Conservation (phyloP, 2,888 invertebrate species). For the Netelia inedita region DNA sequence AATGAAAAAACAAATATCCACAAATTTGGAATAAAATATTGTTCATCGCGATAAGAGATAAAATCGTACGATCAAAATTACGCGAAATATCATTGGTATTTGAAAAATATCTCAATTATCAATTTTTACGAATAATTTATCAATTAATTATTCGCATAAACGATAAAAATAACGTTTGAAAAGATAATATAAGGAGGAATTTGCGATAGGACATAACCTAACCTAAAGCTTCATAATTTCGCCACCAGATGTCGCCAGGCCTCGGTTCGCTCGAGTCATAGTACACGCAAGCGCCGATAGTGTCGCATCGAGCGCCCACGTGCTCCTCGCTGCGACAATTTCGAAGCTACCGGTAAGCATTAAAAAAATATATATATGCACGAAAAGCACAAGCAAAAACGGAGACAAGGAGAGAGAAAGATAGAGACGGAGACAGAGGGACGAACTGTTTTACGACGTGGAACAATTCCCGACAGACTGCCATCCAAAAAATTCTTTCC, state of each 20-base stretch:
- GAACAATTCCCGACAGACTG: neutral
- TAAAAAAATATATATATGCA: neutral
- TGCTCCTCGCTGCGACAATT: neutral
- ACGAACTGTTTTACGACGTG: neutral
- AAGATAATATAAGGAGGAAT: no score
- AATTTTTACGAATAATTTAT: neutral
- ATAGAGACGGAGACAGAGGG: neutral
- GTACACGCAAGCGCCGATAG: conserved; percentile 43
- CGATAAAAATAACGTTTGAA: no score
- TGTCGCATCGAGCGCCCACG: conserved; percentile 32
- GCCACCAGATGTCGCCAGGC: conserved; percentile 37
- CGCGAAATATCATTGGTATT: neutral
- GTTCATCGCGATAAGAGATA: no score
- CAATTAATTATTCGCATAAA: neutral
- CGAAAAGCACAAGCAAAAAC: neutral
- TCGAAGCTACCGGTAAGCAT: neutral
- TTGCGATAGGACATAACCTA: neutral
- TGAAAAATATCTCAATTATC: neutral
- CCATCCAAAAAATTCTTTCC: conserved; percentile 35
- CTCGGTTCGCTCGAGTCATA: neutral
- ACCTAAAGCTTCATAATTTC: neutral
- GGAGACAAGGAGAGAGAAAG: no score
- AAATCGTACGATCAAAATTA: no score
- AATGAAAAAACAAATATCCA: no score
- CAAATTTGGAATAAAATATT: no score